phyloP scores from a whole-genome alignment of 2,888 invertebrate species.

The Cephus nigrinus region DNA sequence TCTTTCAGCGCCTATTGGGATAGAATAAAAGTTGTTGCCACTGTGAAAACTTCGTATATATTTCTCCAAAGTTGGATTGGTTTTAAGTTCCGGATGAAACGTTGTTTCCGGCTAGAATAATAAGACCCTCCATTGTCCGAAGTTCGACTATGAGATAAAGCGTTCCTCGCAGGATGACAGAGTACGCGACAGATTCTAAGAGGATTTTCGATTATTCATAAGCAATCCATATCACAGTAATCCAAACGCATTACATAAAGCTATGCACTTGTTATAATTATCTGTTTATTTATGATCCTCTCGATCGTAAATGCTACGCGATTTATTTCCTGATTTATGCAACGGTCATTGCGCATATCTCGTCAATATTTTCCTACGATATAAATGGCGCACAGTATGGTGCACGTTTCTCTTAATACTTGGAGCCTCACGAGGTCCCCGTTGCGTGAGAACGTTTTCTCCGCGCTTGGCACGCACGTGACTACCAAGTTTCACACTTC shows the following conservation, averaged over 20 bases:
- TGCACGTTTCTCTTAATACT: neutral
- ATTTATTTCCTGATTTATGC: neutral
- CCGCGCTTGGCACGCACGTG: neutral
- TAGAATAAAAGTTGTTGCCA: conserved; percentile 19
- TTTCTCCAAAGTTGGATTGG: conserved; percentile 19
- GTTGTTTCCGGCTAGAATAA: neutral
- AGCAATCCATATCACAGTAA: neutral
- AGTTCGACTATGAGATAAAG: neutral
- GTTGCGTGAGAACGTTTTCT: neutral
- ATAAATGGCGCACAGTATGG: neutral
- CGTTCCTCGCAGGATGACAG: neutral
- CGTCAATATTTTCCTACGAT: neutral
- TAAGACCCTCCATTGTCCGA: neutral
- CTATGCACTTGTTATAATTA: neutral
- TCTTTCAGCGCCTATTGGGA: neutral
- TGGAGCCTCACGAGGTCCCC: neutral
- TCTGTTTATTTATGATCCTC: neutral
- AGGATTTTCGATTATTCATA: neutral
- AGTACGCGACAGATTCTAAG: neutral
- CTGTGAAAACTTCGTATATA: conserved; percentile 11
- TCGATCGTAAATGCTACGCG: neutral
- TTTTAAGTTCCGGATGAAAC: conserved; percentile 17
- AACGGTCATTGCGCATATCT: neutral
- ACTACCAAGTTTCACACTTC: neutral
- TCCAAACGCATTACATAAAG: neutral